These are phyloP conservation scores for Heliconius hewitsoni DNA, from an alignment of 1,140 invertebrate genomes.

Conservation along the genomic window DNA sequence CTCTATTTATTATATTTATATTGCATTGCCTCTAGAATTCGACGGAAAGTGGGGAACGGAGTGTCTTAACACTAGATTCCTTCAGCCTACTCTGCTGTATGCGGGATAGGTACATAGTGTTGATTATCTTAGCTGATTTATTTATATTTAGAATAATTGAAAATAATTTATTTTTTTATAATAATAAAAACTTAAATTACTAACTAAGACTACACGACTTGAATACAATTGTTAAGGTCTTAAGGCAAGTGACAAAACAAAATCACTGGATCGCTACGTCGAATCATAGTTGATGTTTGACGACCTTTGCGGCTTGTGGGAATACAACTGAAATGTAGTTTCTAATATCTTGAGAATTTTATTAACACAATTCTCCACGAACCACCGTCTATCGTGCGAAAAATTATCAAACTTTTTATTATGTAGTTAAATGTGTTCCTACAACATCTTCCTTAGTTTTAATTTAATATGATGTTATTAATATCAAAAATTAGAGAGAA, in stretches of 20 bases:
- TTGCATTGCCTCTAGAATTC: no score
- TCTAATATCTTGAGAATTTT: conserved; percentile 26
- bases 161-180: no score
- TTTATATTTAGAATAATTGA: no score
- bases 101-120: no score
- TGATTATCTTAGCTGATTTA: no score
- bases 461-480: no score
- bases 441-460: background rate
- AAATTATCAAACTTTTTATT: background rate
- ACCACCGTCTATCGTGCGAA: background rate
- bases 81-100: no score
- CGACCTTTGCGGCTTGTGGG: conserved; percentile 20
- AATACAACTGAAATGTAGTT: conserved; percentile 12
- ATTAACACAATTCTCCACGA: conserved; percentile 5
- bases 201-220: background rate
- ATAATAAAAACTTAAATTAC: background rate
- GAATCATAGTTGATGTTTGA: background rate
- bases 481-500: no score
- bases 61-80: no score
- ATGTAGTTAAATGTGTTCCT: background rate
- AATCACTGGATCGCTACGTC: background rate
- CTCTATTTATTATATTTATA: no score
- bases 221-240: background rate
- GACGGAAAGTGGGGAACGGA: no score
- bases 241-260: background rate